These are phyloP conservation scores for Ochropleura plecta DNA, from an alignment of 2,888 invertebrate species.

Conservation along the genomic window DNA sequence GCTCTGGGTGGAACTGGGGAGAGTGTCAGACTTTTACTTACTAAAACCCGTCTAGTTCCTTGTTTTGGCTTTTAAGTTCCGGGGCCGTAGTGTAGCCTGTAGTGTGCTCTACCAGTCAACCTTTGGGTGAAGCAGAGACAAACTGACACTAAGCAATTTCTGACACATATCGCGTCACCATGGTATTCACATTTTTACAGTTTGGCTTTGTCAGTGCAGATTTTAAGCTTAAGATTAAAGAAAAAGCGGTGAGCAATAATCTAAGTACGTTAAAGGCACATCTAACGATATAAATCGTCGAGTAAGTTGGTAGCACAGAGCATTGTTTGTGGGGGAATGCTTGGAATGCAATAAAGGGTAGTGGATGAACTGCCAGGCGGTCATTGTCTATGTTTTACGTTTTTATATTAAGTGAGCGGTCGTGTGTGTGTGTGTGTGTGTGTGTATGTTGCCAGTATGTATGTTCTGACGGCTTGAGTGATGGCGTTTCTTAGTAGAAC, in stretches of 20 bases:
- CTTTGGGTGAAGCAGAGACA: too few species aligned
- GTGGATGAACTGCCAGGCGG: conserved; percentile 39
- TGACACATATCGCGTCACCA: too few species aligned
- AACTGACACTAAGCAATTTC: too few species aligned
- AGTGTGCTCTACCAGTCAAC: too few species aligned
- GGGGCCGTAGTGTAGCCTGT: too few species aligned
- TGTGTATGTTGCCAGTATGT: conserved; percentile 18
- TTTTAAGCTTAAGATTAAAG: too few species aligned
- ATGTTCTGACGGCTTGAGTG: conserved; percentile 6
- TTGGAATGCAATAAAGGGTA: conserved; percentile 59
- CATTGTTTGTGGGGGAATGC: conserved; percentile 27
- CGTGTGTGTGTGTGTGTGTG: conserved; percentile 16
- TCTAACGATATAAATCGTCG: background rate
- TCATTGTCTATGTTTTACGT: conserved; percentile 40
- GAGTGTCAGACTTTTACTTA: too few species aligned
- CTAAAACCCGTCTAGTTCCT: too few species aligned
- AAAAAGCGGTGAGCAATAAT: background rate
- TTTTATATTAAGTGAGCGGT: conserved; percentile 54
- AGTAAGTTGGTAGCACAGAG: conserved; percentile 16
- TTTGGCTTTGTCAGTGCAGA: too few species aligned
- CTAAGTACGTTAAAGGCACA: background rate
- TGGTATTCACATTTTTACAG: too few species aligned
- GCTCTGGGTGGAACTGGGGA: too few species aligned
- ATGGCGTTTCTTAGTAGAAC: background rate
- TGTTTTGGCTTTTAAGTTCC: too few species aligned